A percentile compares a stretch with the other conserved stretches of the same genome.
Evolutionary conservation across 2,113 vertebrate species (phyloP).

Genomic region (Myodes glareolus): DNA sequence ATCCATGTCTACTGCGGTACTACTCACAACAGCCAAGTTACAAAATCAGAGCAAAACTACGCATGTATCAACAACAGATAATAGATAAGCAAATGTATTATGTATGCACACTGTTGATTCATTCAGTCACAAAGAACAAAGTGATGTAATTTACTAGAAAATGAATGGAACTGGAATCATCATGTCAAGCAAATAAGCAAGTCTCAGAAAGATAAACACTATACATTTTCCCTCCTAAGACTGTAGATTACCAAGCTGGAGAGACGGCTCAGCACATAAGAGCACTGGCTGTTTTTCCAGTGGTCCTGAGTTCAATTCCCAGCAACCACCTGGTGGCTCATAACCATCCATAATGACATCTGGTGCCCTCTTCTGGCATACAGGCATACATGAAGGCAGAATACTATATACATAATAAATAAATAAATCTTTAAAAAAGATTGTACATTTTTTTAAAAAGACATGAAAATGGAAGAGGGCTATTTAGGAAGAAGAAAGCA

Average conservation of each 20-base stretch:
- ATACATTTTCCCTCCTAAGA: not conserved
- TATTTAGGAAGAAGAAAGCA: not conserved
- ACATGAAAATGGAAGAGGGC: not conserved
- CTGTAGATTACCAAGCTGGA: not conserved
- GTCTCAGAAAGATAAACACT: not conserved
- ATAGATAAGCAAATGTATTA: not conserved
- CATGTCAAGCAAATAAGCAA: not conserved
- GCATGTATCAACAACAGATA: not conserved
- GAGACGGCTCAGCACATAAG: too few species aligned
- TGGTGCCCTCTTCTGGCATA: too few species aligned
- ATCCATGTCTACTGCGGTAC: not conserved
- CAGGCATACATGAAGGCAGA: too few species aligned
- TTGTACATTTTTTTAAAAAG: not conserved
- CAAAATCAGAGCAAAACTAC: not conserved
- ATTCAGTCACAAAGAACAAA: not conserved
- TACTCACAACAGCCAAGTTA: not conserved
- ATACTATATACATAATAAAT: too few species aligned
- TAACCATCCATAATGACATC: too few species aligned
- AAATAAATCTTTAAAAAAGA: too few species aligned
- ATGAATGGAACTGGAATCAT: not conserved
- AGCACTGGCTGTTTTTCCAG: too few species aligned
- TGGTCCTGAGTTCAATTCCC: too few species aligned
- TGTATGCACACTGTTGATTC: not conserved
- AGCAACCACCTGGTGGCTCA: too few species aligned
- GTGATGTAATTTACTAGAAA: not conserved